Conservation (phyloP, 2,797 vertebrate genomes). For the Periophthalmus magnuspinnatus region DNA sequence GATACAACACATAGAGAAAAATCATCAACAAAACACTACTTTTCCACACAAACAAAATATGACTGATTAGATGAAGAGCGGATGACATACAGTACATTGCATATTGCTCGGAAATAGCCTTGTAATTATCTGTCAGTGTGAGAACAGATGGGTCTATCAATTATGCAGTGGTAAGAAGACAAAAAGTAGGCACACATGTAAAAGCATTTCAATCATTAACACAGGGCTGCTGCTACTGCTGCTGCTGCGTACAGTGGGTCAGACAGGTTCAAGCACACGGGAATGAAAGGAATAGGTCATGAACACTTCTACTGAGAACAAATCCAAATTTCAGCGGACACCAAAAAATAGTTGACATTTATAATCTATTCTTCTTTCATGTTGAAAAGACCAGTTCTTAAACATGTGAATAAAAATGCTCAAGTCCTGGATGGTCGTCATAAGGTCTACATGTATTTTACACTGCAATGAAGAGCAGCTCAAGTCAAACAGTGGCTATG, state of each 20-base stretch:
- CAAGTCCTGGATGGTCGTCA: no score
- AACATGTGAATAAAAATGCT: neutral
- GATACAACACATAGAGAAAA: constrained; percentile 21
- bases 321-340: neutral
- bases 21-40: constrained; percentile 24
- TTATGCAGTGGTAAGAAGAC: constrained; percentile 37
- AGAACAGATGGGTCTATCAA: constrained; percentile 18
- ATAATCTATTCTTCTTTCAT: neutral
- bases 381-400: neutral
- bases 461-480: neutral
- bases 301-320: neutral
- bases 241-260: constrained; percentile 20
- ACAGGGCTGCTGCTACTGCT: constrained; percentile 40
- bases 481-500: neutral
- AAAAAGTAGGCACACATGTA: constrained; percentile 36
- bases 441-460: neutral
- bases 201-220: constrained; percentile 41
- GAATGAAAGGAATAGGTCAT: constrained; percentile 10
- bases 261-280: neutral
- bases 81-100: constrained; percentile 38
- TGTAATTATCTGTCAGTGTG: constrained; percentile 54
- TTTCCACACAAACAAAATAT: constrained; percentile 33
- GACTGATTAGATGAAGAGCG: constrained; percentile 38
- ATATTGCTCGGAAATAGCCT: constrained; percentile 45
- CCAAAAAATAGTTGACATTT: constrained; percentile 6